Percentiles rank a stretch among this genome's conserved stretches.
Evolutionary conservation across 53 echinoderm and acorn worm genomes (phyloP).

Genomic region (Echinometra lucunter): DNA sequence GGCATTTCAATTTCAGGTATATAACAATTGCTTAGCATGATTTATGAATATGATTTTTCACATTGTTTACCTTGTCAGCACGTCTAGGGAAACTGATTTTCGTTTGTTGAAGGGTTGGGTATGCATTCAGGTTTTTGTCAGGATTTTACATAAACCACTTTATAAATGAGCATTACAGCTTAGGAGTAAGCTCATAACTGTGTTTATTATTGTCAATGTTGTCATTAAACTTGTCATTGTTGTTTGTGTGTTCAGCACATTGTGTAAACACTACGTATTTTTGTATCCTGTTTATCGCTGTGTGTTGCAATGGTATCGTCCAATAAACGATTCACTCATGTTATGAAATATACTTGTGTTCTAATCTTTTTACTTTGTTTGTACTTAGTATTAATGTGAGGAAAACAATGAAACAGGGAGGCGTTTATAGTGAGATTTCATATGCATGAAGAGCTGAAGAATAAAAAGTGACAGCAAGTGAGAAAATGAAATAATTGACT

Average conservation of each 20-base stretch:
- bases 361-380: not conserved
- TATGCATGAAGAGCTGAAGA: too few relatives aligned
- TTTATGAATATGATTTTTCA: not conserved
- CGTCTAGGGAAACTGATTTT: not conserved
- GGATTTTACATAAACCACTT: not conserved
- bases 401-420: too few relatives aligned
- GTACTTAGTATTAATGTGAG: not conserved
- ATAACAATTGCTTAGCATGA: not conserved
- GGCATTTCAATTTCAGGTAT: not conserved
- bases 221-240: slow-evolving; percentile 54
- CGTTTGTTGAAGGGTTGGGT: not conserved
- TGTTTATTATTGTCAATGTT: slow-evolving; percentile 13
- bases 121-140: slow-evolving; percentile 28
- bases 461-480: too few relatives aligned
- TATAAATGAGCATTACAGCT: not conserved
- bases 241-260: slow-evolving; percentile 37
- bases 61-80: not conserved
- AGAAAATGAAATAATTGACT: too few relatives aligned
- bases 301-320: slow-evolving; percentile 66
- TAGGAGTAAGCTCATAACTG: not conserved
- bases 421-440: too few relatives aligned
- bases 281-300: slow-evolving; percentile 62
- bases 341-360: not conserved
- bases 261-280: slow-evolving; percentile 63
- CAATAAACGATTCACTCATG: slow-evolving; percentile 66